Base-by-base conservation (phyloP, 1,140 invertebrate genomes). In the Whitmania pigra region DNA sequence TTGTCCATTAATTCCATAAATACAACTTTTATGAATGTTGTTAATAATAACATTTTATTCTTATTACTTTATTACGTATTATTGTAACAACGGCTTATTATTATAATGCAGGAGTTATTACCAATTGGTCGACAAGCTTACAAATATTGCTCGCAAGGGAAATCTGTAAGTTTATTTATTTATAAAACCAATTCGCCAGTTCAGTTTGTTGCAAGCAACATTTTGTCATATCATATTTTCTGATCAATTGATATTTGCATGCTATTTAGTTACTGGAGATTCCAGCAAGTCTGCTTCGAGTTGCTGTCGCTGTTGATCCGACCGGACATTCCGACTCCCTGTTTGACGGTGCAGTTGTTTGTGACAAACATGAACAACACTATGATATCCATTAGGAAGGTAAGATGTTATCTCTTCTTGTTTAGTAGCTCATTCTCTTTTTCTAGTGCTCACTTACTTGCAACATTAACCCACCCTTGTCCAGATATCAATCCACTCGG, bases 381-480 rank as follows among this genome's bases (percentile, higher is more conserved):
- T 74, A 88, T 89, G 3, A 83, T 94, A 43, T 82, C 86, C 18
- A 86, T 92, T 57, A 84, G 91, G 73, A 89, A 89, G 78, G 86
- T 87, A 74, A 49, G 1, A 20, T 18, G 11, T 63, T 13, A 63
- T 63, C 57, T 13, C 11, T 13, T n/a, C 9, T n/a, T 54, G 13
- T 67, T 49, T 63, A n/a, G n/a, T n/a, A n/a, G n/a, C n/a, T 73
- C 77, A 74, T 67, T 49, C 22, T 57, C 29, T 66, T 75, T 76
- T 18, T 72, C 80, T 80, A 25, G 77, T 73, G 13, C 80, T 78
- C 79, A 80, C 78, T 73, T 81, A 80, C 76, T 84, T 88, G 69
- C 84, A 88, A 67, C 86, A 93, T 79, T 87, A 87, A 25, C 85
- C 91, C 77, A 85, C 86, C 60, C 86, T 94, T 77, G 86, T 88